Percentiles rank a stretch among this genome's conserved stretches.
phyloP scores from a whole-genome alignment of 2,888 invertebrate species.

The Drosophila cracens region DNA sequence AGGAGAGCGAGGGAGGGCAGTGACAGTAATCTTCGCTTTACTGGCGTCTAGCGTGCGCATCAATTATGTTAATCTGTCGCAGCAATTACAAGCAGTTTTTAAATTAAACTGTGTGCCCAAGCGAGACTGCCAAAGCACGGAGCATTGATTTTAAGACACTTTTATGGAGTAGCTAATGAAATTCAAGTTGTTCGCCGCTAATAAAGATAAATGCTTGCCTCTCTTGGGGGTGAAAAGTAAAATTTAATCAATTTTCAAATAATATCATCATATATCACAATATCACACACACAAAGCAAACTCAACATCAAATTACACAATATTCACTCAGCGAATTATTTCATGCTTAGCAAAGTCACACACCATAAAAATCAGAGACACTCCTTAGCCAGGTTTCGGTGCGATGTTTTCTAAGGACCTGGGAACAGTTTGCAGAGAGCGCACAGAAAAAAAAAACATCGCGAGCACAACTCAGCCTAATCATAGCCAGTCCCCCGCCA shows the following conservation, averaged over 20 bases:
- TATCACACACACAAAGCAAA: slow-evolving; percentile 7
- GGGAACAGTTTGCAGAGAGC: slow-evolving; percentile 52
- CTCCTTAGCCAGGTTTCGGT: slow-evolving; percentile 29
- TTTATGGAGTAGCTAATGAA: slow-evolving; percentile 35
- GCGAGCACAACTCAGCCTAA: slow-evolving; percentile 15
- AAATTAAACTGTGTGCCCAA: slow-evolving; percentile 39
- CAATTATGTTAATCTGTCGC: slow-evolving; percentile 76
- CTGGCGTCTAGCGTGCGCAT: slow-evolving; percentile 53
- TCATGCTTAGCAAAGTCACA: slow-evolving; percentile 38
- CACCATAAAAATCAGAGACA: slow-evolving; percentile 44
- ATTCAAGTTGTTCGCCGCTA: slow-evolving; percentile 19
- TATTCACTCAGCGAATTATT: slow-evolving; percentile 7
- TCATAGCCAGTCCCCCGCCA: slow-evolving; percentile 41
- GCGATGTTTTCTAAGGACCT: slow-evolving; percentile 63
- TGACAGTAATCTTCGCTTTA: slow-evolving; percentile 41
- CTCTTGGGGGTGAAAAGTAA: slow-evolving; percentile 3
- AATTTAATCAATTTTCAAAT: slow-evolving; percentile 10
- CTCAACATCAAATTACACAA: not conserved
- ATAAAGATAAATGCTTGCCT: slow-evolving; percentile 55
- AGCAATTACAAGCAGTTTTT: slow-evolving; percentile 74
- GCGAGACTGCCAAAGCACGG: slow-evolving; percentile 11
- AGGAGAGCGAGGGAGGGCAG: not conserved
- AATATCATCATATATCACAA: slow-evolving; percentile 11
- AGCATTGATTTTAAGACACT: slow-evolving; percentile 23
- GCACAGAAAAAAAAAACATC: slow-evolving; percentile 30